Percentiles rank a stretch among this genome's conserved stretches.
Evolutionary conservation across 2,113 vertebrate genomes (phyloP).

Genomic region (Hippocampus abdominalis): DNA sequence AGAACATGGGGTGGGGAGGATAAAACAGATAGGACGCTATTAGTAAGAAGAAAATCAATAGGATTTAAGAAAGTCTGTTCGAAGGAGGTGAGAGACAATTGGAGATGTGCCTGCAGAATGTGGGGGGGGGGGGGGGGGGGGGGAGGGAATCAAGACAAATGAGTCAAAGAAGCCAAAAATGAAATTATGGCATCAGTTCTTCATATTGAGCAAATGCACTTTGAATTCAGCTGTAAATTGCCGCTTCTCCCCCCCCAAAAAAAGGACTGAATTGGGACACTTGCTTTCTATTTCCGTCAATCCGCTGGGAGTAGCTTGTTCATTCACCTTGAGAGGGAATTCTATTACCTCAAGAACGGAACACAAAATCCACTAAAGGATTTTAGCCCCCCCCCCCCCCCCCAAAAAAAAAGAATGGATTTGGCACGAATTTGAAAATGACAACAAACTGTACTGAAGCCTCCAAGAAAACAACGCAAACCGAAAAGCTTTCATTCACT

Average conservation of each 20-base stretch:
- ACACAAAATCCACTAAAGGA: constrained; percentile 16
- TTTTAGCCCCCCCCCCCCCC: not conserved
- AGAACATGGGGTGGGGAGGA: constrained; percentile 5
- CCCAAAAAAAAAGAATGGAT: not conserved
- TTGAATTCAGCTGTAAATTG: constrained; percentile 35
- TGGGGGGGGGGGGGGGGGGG: not conserved
- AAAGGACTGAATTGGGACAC: constrained; percentile 30
- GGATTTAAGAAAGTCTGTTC: constrained; percentile 16
- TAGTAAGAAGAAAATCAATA: constrained; percentile 28
- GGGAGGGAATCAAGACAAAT: constrained; percentile 4
- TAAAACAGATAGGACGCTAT: constrained; percentile 3
- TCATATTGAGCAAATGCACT: constrained; percentile 29
- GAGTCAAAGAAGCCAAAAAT: constrained; percentile 17
- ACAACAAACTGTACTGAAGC: not conserved
- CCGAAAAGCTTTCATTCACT: not conserved
- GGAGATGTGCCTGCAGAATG: not conserved
- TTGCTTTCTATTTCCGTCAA: constrained; percentile 43
- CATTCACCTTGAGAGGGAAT: constrained; percentile 21
- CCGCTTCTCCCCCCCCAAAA: not conserved
- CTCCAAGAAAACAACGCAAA: not conserved
- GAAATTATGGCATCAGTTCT: constrained; percentile 14
- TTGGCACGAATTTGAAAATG: constrained; percentile 5
- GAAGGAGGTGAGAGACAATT: constrained; percentile 5
- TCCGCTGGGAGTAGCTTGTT: constrained; percentile 16
- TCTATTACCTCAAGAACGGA: constrained; percentile 29